Base-by-base conservation (phyloP, 2,888 invertebrate species). In the Eumerus sabulonum region DNA sequence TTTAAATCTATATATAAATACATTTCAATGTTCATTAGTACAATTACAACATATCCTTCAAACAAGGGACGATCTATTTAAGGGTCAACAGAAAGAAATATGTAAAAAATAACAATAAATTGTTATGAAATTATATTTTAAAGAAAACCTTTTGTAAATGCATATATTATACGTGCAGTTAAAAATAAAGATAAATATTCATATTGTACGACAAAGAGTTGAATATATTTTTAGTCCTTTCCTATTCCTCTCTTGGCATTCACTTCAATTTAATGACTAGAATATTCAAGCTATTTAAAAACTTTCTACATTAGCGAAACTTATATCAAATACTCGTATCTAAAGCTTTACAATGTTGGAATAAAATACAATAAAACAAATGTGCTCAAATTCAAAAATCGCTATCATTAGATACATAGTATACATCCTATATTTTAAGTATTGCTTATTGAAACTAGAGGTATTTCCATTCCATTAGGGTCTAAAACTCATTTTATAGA, bases 1-100 rank as follows among this genome's bases (percentile, higher is more conserved):
- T 13, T 36, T 44, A 48, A 45, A 45, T 16, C n/a, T n/a, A n/a
- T n/a, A n/a, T 14, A 47, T 9, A 47, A 14, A 57, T 56, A 67
- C 40, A 67, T 40, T 11, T 40, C n/a, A 67, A 57, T 67, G 57
- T 63, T 38, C 51, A 53, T 50, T 47, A 48, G 57, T 72, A 64
- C 71, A 71, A 71, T 59, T 50, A 59, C 18, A 62, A 67, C 56
- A 73, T 68, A 77, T 59, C 67, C 73, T 63, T 67, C 56, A 48
- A 45, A 74, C 77, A 77, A 73, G 73, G 77, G 73, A 72, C 47
- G 27, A 44, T 53, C 11, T 11, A 64, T 12, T 7, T 9, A 14
- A 44, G 27, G 19, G 57, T 44, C 44, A 42, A 7, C 2, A 2
- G 9, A 40, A 40, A 40, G n/a, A 5, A 40, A 40, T 5, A n/a